phyloP scores from a whole-genome alignment of 1,140 invertebrate species.

The Panulirus ornatus region DNA sequence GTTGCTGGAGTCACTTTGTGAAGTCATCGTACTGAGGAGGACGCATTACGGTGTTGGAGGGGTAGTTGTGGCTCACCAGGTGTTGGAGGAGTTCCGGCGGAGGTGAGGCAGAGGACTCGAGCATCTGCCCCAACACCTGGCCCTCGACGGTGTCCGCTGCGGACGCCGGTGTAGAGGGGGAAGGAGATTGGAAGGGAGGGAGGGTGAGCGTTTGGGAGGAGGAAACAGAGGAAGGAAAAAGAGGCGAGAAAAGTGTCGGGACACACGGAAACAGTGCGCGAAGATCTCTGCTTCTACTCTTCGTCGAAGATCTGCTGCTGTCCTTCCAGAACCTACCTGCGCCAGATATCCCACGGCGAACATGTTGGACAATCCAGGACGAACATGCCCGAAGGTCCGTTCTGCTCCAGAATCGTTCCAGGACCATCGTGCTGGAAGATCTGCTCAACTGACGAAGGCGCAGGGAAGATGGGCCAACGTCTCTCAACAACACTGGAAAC shows the following conservation, averaged over 20 bases:
- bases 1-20: too few relatives aligned
- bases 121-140: too few relatives aligned
- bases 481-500: too few relatives aligned
- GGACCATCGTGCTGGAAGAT: background rate
- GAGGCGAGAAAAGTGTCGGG: background rate
- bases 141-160: background rate
- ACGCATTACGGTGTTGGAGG: background rate
- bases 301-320: too few relatives aligned
- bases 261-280: conserved; percentile 10
- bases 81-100: too few relatives aligned
- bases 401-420: background rate
- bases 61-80: background rate
- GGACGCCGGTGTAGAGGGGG: background rate
- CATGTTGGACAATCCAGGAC: background rate
- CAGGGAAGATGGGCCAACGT: too few relatives aligned
- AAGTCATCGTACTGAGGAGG: background rate
- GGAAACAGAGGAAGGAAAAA: background rate
- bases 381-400: background rate
- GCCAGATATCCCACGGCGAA: background rate
- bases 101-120: too few relatives aligned
- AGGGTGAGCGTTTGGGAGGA: background rate
- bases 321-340: background rate
- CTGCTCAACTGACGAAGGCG: too few relatives aligned
- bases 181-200: background rate
- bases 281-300: too few relatives aligned